Base-by-base conservation (phyloP, 2,888 invertebrate genomes). In the Apotomis turbidana region DNA sequence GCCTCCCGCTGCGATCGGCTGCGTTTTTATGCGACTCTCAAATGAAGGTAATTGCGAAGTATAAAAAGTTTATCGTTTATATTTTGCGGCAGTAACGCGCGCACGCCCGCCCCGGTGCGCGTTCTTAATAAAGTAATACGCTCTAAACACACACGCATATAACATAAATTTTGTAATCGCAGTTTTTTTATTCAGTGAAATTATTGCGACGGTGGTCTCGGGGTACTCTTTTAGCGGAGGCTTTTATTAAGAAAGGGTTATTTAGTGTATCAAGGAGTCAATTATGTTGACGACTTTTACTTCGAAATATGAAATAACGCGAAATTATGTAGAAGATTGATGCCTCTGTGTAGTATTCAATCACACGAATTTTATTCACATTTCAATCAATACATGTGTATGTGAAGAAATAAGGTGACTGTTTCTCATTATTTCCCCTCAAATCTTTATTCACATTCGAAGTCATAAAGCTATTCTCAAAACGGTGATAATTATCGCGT, bases 51-150 rank as follows among this genome's bases (percentile, higher is more conserved):
- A 92, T 91, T 90, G 87, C 87, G 86, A 88, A 87, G 87, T 89
- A 91, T 90, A 89, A 88, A 88, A 85, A 83, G 85, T 89, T 89
- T 87, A 90, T 89, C 87, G 85, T 81, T 83, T 80, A 84, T 84
- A 86, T 88, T 49, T 85, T 80, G 85, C 85, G 77, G 81, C 82
- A 76, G 85, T 85, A 87, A 84, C 86, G 85, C 80, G 74, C 80
- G 78, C 77, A 85, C 84, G 86, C 85, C 82, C 81, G 85, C 87
- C 86, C 89, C 89, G 87, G 88, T 87, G 85, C 81, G 88, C 84
- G 83, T 86, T 88, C 89, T 91, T 92, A 90, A 92, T 92, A 91
- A 92, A 92, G 92, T 90, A 90, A 92, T 93, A 91, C 89, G 86
- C 89, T 91, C 92, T 89, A 90, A 92, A 93, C 90, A 90, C 86